Base-by-base conservation (phyloP, 2,888 invertebrate genomes). In the Thecocarcelia acutangulata region DNA sequence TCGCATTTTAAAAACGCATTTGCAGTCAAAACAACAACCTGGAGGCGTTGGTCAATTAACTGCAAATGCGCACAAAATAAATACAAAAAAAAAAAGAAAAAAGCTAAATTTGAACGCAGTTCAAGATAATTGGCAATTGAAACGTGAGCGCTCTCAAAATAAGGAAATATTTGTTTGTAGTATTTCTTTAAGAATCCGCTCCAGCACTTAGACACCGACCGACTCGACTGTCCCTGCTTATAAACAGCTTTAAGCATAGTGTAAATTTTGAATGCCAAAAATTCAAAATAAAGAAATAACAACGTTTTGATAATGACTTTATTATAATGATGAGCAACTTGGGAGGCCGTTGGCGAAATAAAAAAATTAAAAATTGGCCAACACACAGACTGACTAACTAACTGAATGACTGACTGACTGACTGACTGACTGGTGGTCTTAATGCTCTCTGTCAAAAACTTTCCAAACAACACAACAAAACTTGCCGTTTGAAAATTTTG, bases 1-100 rank as follows among this genome's bases (percentile, higher is more conserved):
- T 73, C 15, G 28, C 72, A 68, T 54, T 83, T 83, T 75, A 74
- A 74, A 77, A 84, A 81, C 83, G 68, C 69, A 80, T 80, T 84
- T 83, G 44, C 37, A 61, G 59, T 54, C 40, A 24, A 58, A 63
- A 56, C 13, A 63, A 40, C 64, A 66, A 28, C 46, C 77, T 69
- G 48, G 61, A 82, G 82, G 82, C 69, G 68, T 74, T 69, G 61
- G 64, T 46, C 66, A 66, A 66, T 76, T 72, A 63, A 63, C 11
- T 13, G 17, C 28, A 66, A 73, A 21, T 17, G 15, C n/a, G 24
- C 13, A 42, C 33, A 63, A 46, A 58, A 42, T 50, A 54, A 68
- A 64, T 40, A n/a, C n/a, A n/a, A n/a, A n/a, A n/a, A n/a, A n/a
- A n/a, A n/a, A n/a, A n/a, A n/a, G n/a, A n/a, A 15, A 73, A 66